Evolutionary conservation across 2,888 invertebrate genomes (phyloP).

Genomic region (Emmelina monodactyla): DNA sequence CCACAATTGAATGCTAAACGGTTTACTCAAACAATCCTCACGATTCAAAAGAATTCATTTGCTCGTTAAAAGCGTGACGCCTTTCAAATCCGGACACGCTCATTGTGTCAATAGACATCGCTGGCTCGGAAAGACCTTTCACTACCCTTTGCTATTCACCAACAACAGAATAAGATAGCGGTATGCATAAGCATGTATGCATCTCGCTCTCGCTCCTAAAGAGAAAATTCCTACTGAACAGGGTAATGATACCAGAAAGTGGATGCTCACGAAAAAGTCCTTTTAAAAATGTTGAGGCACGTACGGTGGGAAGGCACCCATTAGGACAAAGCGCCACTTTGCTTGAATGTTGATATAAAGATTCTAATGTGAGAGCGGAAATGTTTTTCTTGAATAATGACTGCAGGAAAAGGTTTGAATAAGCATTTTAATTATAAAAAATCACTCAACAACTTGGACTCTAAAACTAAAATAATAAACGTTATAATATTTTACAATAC

Average conservation of each 20-base stretch:
- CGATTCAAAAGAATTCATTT: slow-evolving; percentile 53
- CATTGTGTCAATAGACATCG: neutral
- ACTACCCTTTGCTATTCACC: neutral
- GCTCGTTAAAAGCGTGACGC: slow-evolving; percentile 52
- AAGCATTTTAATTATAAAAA: too few relatives aligned
- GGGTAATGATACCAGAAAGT: slow-evolving; percentile 10
- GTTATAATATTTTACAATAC: too few relatives aligned
- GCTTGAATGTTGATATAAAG: slow-evolving; percentile 62
- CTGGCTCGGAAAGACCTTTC: neutral
- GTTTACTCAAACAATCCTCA: slow-evolving; percentile 34
- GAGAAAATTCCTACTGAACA: neutral
- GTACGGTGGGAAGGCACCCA: slow-evolving; percentile 59
- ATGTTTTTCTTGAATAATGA: slow-evolving; percentile 21
- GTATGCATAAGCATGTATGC: neutral
- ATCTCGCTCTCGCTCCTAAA: neutral
- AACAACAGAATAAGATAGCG: slow-evolving; percentile 3
- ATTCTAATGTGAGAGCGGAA: slow-evolving; percentile 46
- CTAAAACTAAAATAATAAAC: too few relatives aligned
- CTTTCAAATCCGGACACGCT: neutral
- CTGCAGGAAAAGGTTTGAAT: too few relatives aligned
- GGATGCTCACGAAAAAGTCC: slow-evolving; percentile 61
- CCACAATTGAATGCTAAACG: slow-evolving; percentile 37
- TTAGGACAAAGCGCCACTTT: slow-evolving; percentile 60
- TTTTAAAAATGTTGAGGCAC: slow-evolving; percentile 65
- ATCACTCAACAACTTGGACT: too few relatives aligned